Percentiles rank a stretch among this genome's conserved stretches.
phyloP scores from a whole-genome alignment of 2,113 vertebrate species.

The Perca schrenkii region DNA sequence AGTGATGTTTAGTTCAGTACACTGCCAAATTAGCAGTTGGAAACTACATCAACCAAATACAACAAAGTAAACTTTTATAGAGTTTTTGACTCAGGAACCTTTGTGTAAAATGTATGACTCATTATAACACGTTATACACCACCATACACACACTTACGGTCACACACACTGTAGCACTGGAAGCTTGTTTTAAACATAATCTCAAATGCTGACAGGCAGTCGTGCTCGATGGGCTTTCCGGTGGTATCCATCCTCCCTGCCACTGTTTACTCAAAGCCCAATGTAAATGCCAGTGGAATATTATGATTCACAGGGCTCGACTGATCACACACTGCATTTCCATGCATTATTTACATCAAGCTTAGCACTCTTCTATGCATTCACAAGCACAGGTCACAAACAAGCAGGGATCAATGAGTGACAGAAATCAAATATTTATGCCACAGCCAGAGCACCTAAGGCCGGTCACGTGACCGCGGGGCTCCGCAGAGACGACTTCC shows the following conservation, averaged over 20 bases:
- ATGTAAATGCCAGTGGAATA: conserved; percentile 81
- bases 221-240: conserved; percentile 38
- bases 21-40: neutral
- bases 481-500: conserved; percentile 51
- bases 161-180: neutral
- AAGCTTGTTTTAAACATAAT: conserved; percentile 69
- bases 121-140: conserved; percentile 8
- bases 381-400: conserved; percentile 67
- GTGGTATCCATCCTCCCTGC: conserved; percentile 55
- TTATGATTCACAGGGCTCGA: conserved; percentile 66
- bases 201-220: conserved; percentile 64
- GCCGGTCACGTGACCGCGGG: conserved; percentile 62
- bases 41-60: conserved; percentile 7
- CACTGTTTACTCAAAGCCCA: conserved; percentile 77
- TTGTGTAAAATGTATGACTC: neutral
- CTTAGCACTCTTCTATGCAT: conserved; percentile 61
- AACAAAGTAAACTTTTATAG: neutral
- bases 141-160: neutral
- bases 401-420: conserved; percentile 77
- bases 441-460: conserved; percentile 49
- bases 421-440: conserved; percentile 82
- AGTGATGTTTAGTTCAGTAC: conserved; percentile 8
- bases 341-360: conserved; percentile 82
- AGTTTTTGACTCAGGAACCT: neutral
- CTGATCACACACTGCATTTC: conserved; percentile 75